Evolutionary conservation across 2,888 invertebrate species (phyloP).

Genomic region (Gerosis bhagava): DNA sequence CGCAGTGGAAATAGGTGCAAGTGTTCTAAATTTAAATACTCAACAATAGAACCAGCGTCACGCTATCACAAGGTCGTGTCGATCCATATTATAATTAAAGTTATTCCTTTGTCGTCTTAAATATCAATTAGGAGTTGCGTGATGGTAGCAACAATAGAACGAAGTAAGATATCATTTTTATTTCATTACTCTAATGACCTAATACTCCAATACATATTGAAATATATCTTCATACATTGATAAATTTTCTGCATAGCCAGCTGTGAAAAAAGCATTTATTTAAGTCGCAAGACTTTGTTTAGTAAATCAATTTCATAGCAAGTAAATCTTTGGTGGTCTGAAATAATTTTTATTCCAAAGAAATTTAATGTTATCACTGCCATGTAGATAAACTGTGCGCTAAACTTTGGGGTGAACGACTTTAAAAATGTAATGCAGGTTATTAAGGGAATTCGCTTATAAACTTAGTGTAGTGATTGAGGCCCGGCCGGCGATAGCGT

Average conservation of each 20-base stretch:
- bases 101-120: conserved; percentile 10
- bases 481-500: conserved; percentile 65
- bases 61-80: conserved; percentile 16
- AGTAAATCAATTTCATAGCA: conserved; percentile 10
- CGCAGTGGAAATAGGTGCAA: conserved; percentile 17
- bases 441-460: conserved; percentile 56
- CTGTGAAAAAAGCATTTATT: too few relatives aligned
- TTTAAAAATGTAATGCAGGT: conserved; percentile 44
- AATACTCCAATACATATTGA: too few relatives aligned
- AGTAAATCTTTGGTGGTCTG: conserved; percentile 22
- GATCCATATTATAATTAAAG: conserved; percentile 22
- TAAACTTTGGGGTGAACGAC: conserved; percentile 37
- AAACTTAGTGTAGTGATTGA: conserved; percentile 54
- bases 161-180: conserved; percentile 10
- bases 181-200: too few relatives aligned
- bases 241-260: too few relatives aligned
- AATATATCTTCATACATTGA: too few relatives aligned
- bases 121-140: conserved; percentile 18
- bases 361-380: conserved; percentile 25
- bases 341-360: conserved; percentile 21
- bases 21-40: conserved; percentile 22
- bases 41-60: conserved; percentile 21
- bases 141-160: conserved; percentile 1
- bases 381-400: conserved; percentile 27
- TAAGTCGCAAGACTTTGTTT: conserved; percentile 3